Conservation (phyloP, 2,888 invertebrate genomes). For the Pseudanteris insignis region DNA sequence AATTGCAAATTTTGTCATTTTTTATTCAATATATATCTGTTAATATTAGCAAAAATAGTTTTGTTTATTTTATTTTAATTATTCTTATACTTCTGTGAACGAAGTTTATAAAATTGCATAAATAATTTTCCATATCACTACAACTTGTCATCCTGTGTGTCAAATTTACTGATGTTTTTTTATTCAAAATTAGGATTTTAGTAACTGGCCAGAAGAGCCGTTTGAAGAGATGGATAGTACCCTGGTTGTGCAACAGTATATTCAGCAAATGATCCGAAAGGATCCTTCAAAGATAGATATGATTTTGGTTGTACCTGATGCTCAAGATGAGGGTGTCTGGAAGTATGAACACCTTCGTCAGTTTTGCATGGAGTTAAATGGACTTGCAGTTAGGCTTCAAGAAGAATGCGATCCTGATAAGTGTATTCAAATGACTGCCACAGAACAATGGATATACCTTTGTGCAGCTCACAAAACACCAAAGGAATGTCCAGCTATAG, state of each 20-base stretch:
- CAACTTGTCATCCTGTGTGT: no score
- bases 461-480: constrained; percentile 99
- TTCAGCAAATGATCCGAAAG: constrained; percentile 94
- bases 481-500: constrained; percentile 99
- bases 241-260: constrained; percentile 97
- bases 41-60: no score
- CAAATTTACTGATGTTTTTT: no score
- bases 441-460: constrained; percentile 99
- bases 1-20: not conserved
- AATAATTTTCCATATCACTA: no score
- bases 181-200: constrained; percentile 81
- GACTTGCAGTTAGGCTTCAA: constrained; percentile 95
- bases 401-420: constrained; percentile 96
- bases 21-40: not conserved
- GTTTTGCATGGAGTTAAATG: constrained; percentile 99
- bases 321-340: constrained; percentile 99
- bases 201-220: constrained; percentile 96
- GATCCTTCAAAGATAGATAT: constrained; percentile 94
- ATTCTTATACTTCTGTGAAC: no score
- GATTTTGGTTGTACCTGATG: constrained; percentile 95
- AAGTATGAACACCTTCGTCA: constrained; percentile 99
- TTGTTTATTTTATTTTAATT: no score
- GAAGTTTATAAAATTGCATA: no score
- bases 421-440: constrained; percentile 99
- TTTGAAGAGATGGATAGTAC: constrained; percentile 99